Conservation (phyloP, 2,888 invertebrate genomes). For the Lithophane socia region DNA sequence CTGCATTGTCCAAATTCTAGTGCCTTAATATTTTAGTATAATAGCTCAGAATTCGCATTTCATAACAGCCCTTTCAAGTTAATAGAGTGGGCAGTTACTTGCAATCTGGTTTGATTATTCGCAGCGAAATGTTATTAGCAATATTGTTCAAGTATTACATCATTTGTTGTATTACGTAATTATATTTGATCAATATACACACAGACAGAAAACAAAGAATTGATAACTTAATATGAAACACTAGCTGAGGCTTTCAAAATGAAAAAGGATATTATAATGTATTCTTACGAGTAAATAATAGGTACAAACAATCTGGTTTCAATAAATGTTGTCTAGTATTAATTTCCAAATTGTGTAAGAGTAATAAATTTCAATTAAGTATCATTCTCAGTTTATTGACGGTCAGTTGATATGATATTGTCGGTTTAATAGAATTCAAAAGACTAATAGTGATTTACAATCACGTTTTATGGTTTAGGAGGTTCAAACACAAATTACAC, state of each 20-base stretch:
- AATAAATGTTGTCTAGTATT: slow-evolving; percentile 30
- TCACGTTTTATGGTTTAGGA: slow-evolving; percentile 13
- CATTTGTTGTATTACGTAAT: slow-evolving; percentile 64
- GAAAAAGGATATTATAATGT: slow-evolving; percentile 30
- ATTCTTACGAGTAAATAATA: slow-evolving; percentile 1
- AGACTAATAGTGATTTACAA: slow-evolving; percentile 37
- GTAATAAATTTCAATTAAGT: slow-evolving; percentile 48
- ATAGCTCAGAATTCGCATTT: slow-evolving; percentile 40
- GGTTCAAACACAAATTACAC: not conserved
- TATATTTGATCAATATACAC: slow-evolving; percentile 22
- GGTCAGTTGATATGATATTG: slow-evolving; percentile 17
- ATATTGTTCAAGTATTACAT: slow-evolving; percentile 72
- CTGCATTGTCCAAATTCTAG: slow-evolving; percentile 12
- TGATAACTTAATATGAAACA: slow-evolving; percentile 48
- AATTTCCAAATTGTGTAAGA: slow-evolving; percentile 38
- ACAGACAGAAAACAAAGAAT: slow-evolving; percentile 43
- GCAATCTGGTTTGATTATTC: slow-evolving; percentile 55
- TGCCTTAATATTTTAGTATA: slow-evolving; percentile 7
- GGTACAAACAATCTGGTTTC: slow-evolving; percentile 2
- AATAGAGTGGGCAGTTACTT: slow-evolving; percentile 51
- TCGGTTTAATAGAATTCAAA: slow-evolving; percentile 21
- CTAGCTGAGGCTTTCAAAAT: slow-evolving; percentile 36
- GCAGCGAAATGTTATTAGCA: slow-evolving; percentile 65
- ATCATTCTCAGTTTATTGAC: slow-evolving; percentile 26
- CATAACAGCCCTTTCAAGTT: slow-evolving; percentile 53